phyloP scores from a whole-genome alignment of 2,113 vertebrate genomes.

The Heterotilapia buettikoferi region DNA sequence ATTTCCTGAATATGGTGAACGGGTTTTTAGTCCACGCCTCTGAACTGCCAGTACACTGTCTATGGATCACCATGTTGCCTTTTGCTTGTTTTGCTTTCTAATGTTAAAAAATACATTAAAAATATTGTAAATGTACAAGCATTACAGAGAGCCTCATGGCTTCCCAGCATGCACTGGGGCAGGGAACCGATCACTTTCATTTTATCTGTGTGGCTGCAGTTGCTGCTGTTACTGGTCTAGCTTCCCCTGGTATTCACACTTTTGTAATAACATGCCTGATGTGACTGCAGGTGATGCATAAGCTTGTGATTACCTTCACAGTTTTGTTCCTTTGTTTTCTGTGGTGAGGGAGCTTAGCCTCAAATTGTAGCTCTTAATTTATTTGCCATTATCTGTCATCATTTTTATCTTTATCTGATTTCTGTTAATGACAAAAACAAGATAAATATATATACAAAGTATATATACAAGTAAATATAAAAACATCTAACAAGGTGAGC shows the following conservation, averaged over 20 bases:
- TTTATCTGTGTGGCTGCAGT: not conserved
- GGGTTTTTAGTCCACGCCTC: fast-evolving
- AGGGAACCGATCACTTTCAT: not conserved
- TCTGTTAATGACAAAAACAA: not conserved
- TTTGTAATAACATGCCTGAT: not conserved
- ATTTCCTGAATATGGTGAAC: not conserved
- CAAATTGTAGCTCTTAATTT: not conserved
- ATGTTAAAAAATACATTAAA: not conserved
- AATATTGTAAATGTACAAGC: not conserved
- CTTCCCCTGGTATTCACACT: not conserved
- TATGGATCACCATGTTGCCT: not conserved
- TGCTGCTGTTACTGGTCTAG: not conserved
- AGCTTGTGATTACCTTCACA: not conserved
- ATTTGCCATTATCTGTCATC: not conserved
- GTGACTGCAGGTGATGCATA: not conserved
- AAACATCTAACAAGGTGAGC: not conserved
- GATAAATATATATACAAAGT: not conserved
- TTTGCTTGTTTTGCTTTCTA: not conserved
- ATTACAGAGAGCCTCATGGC: not conserved
- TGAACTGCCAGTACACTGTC: not conserved
- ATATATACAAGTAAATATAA: too few relatives aligned
- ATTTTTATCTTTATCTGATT: not conserved
- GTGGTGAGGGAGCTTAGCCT: not conserved
- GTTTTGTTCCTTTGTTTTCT: not conserved
- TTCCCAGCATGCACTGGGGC: not conserved